Evolutionary conservation across 2,797 vertebrate species (phyloP).

Genomic region (Rhyacichthys aspro): DNA sequence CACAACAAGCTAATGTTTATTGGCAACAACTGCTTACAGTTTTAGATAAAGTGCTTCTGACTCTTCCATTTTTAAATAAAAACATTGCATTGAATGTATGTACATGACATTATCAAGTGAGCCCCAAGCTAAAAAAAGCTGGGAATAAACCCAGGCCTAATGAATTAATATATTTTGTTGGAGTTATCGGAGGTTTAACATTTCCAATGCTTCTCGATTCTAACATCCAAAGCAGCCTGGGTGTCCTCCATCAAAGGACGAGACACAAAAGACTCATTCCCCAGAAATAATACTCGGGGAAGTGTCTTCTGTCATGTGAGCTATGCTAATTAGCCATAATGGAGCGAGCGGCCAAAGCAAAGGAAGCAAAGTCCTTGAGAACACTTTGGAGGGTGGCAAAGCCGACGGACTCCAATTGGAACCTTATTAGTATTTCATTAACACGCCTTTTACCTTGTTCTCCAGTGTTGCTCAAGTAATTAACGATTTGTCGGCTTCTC

Average conservation of each 20-base stretch:
- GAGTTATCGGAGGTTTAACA: conserved; percentile 30
- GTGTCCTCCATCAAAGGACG: conserved; percentile 68
- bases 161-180: conserved; percentile 14
- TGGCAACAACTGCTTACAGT: no score
- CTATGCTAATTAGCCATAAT: conserved; percentile 74
- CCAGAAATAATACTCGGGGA: conserved; percentile 67
- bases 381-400: conserved; percentile 68
- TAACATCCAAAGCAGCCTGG: conserved; percentile 45
- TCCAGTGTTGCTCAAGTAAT: conserved; percentile 74
- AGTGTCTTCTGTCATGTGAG: conserved; percentile 69
- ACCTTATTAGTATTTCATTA: conserved; percentile 82
- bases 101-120: no score
- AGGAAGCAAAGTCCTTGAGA: conserved; percentile 76
- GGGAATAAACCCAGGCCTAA: no score
- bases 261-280: conserved; percentile 66
- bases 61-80: no score
- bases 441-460: conserved; percentile 78
- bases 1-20: no score
- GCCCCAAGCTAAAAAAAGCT: no score
- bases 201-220: conserved; percentile 29
- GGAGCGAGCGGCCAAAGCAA: conserved; percentile 55
- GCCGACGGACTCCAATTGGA: conserved; percentile 71
- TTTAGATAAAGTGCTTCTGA: no score
- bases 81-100: no score
- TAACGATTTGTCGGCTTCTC: conserved; percentile 66